Percentiles rank a stretch among this genome's conserved stretches.
Evolutionary conservation across 2,888 invertebrate genomes (phyloP).

Genomic region (Himalopsyche tibetana): DNA sequence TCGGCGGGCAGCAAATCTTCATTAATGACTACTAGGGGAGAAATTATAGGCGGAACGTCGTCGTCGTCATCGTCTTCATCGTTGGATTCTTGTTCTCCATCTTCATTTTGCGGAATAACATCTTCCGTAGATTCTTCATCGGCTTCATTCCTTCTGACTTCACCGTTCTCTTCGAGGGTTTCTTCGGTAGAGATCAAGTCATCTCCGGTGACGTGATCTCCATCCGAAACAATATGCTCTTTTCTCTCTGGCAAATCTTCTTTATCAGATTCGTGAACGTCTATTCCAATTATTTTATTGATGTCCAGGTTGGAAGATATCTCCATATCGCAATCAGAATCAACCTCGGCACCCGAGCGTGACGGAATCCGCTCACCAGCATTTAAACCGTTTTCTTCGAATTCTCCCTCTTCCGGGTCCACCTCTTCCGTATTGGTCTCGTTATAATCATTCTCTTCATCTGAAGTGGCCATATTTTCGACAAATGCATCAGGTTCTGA

Average conservation of each 20-base stretch:
- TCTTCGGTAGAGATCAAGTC: slow-evolving; percentile 24
- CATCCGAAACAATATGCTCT: slow-evolving; percentile 45
- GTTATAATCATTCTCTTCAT: slow-evolving; percentile 66
- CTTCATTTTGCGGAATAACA: slow-evolving; percentile 68
- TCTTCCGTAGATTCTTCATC: slow-evolving; percentile 67
- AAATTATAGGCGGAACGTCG: slow-evolving; percentile 70
- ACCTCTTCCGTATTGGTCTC: slow-evolving; percentile 67
- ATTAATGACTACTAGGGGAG: slow-evolving; percentile 75
- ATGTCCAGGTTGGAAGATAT: slow-evolving; percentile 69
- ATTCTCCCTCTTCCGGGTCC: slow-evolving; percentile 67
- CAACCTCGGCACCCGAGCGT: slow-evolving; percentile 70
- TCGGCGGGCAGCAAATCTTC: slow-evolving; percentile 65
- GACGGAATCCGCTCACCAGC: slow-evolving; percentile 62
- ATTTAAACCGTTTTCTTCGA: slow-evolving; percentile 65
- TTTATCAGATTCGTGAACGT: slow-evolving; percentile 52
- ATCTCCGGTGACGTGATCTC: slow-evolving; percentile 41
- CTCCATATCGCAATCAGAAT: slow-evolving; percentile 76
- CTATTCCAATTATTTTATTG: slow-evolving; percentile 64
- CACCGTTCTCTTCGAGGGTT: slow-evolving; percentile 15
- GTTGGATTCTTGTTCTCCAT: slow-evolving; percentile 57
- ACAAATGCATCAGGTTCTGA: slow-evolving; percentile 74
- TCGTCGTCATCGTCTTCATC: slow-evolving; percentile 73
- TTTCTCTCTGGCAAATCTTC: slow-evolving; percentile 28
- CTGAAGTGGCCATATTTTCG: slow-evolving; percentile 65
- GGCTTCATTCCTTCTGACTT: slow-evolving; percentile 60